Evolutionary conservation across 2,797 vertebrate species (phyloP), one percentile per base, ranked within the genome.

Genomic region (Podarcis lilfordi): DNA sequence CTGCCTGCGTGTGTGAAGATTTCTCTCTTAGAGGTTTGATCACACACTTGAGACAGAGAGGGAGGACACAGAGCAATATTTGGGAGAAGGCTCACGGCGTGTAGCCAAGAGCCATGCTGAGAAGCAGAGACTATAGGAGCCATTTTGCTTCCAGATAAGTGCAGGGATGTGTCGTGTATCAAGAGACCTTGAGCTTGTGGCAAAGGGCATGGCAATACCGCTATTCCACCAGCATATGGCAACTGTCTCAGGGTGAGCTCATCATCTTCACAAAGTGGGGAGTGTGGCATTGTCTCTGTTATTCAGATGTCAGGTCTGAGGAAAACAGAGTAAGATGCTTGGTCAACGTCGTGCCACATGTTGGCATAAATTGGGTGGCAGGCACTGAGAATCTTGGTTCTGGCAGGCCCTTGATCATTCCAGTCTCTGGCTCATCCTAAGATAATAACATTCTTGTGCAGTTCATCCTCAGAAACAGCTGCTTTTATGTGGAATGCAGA

Each of bases 11-110:
- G 43, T 74, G 37, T 74, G 76, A 74, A 80, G 68, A 84, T 84
- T 88, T 88, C 37, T 71, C 66, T 84, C 50, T 50, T 37, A 13
- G 72, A 55, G 61, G 80, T 66, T 84, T 88, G 66, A 84, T 76
- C 71, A 64, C 76, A 85, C 68, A 66, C 76, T 79, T 84, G 76
- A 88, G 82, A 71, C 19, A 8, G 6, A 43, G 75, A 71, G 61
- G n/a, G 66, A 64, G 21, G 19, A 37, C 11, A 59, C 61, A 83
- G 35, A 77, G 64, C 74, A 78, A n/a, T 69, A 32, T 89, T 82
- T 86, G 32, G 61, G 32, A 43, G 11, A 37, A 87, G 66, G 59
- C 23, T 74, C 17, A 13, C 17, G n/a, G 72, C 72, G 29, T 74
- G 66, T 3, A 1, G n/a, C 66, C 32, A 80, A 66, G 37, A 75